Base-by-base conservation (phyloP, 2,888 invertebrate genomes). In the Papilio protenor region DNA sequence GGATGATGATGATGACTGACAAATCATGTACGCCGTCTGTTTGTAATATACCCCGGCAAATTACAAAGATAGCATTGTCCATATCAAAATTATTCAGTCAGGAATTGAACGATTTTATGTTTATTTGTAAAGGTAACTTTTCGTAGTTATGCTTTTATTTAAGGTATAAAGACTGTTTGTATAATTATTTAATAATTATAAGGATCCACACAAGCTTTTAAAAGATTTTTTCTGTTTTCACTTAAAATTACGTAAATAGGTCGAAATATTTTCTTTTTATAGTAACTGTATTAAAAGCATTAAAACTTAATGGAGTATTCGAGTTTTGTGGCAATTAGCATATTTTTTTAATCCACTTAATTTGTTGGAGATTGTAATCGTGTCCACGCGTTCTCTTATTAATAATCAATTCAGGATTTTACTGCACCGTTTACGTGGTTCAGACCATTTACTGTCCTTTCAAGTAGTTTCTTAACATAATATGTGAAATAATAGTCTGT, bases 311-410 rank as follows among this genome's bases (percentile, higher is more conserved):
- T 52, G 71, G 52, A 52, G 61, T 61, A 59, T 72, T 72, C 71
- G 27, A 49, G 33, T 76, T 49, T 76, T 27, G 45, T 59, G 49
- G 71, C 52, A 76, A 76, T 76, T 76, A 76, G 61, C 76, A 76
- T 76, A 71, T 72, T 61, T 75, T n/a, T 75, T 64, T 69, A 45
- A 10, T 55, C 69, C 55, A 55, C 16, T 76, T 61, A 71, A 71
- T 23, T 61, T 71, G n/a, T 61, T 40, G 14, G 59, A 40, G 59
- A 72, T 76, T 57, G 23, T 70, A 75, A 74, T 75, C 70, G 64
- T 21, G 45, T 1, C 45, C 45, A 69, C 40, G 21, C 66, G 10
- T 69, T 69, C 66, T 45, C 45, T 69, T 69, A 45, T 45, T n/a
- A 66, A 66, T 45, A 69, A 69, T 69, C 45, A 45, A 69, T 69